Evolutionary conservation across 2,888 invertebrate species (phyloP).

Genomic region (Trissoscelio sp.): DNA sequence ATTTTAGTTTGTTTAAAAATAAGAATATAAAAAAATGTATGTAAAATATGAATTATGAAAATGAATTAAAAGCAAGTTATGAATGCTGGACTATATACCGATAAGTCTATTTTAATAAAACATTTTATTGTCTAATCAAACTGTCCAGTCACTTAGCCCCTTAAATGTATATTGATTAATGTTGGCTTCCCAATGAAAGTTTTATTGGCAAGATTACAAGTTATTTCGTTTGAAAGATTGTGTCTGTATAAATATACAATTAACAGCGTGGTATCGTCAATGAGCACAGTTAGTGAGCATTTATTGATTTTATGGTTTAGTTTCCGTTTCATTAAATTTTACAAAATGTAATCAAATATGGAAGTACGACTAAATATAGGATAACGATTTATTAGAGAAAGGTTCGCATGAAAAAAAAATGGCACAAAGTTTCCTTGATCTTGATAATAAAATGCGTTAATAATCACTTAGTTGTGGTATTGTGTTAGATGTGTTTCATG

Average conservation of each 20-base stretch:
- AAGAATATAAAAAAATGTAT: too few species aligned
- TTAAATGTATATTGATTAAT: conserved; percentile 1
- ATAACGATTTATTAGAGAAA: conserved; percentile 19
- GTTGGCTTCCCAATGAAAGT: neutral
- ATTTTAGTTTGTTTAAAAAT: too few species aligned
- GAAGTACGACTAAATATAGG: conserved; percentile 20
- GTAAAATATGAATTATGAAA: too few species aligned
- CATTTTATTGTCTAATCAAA: neutral
- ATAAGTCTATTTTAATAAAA: neutral
- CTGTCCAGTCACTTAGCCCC: conserved; percentile 4
- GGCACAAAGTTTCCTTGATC: conserved; percentile 19
- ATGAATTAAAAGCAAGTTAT: too few species aligned
- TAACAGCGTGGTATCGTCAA: neutral
- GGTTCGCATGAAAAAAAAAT: neutral
- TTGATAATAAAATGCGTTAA: conserved; percentile 14
- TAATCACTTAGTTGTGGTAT: too few species aligned
- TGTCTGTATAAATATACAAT: neutral
- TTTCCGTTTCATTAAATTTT: conserved; percentile 13
- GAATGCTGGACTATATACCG: neutral
- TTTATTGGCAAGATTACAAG: neutral
- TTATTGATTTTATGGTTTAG: conserved; percentile 8
- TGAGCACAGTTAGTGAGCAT: neutral
- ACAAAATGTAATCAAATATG: conserved; percentile 12
- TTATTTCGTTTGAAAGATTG: conserved; percentile 1
- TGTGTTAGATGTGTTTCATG: too few species aligned